Evolutionary conservation across 2,888 invertebrate genomes (phyloP), one percentile per base, ranked within the genome.

Genomic region (Amphipoea lucens): DNA sequence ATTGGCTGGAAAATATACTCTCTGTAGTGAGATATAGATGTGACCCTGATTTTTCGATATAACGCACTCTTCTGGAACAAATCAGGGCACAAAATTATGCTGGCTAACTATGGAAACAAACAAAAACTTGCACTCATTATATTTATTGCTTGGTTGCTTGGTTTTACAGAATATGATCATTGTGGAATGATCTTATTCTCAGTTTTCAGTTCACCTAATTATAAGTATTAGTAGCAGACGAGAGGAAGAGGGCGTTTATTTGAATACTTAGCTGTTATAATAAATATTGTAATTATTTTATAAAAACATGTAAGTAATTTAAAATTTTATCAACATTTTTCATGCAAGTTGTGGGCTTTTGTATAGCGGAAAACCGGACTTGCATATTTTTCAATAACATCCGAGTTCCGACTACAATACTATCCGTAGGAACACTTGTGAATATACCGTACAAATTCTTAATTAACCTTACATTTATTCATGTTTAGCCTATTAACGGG

Each of bases 401-500:
- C 36, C 42, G 9, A 45, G 29, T 75, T 76, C 36, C 42, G 9
- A 40, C 40, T 75, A 36, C n/a, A 54, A 82, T 60, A 67, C n/a
- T 60, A 45, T 60, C 20, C 51, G n/a, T 67, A 29, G 48, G 23
- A 77, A 45, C 36, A 77, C 45, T 29, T 67, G 20, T 40, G 62
- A 73, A 67, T 62, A 65, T 60, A 74, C 20, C 45, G 77, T n/a
- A 66, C 51, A 72, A 68, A 82, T 67, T 2, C 23, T 23, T 40
- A 54, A 51, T 57, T 67, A 48, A 36, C 62, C n/a, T 63, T 40
- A 75, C 65, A 75, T 70, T 73, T 76, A 86, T 87, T 87, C 74
- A 87, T 83, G 12, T 45, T 20, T 29, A 65, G 29, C 29, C 36
- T 65, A 74, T 60, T 62, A 74, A 29, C 48, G n/a, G 57, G 72